Base-by-base conservation (phyloP, 2,888 invertebrate genomes). In the Tetramorium bicarinatum region DNA sequence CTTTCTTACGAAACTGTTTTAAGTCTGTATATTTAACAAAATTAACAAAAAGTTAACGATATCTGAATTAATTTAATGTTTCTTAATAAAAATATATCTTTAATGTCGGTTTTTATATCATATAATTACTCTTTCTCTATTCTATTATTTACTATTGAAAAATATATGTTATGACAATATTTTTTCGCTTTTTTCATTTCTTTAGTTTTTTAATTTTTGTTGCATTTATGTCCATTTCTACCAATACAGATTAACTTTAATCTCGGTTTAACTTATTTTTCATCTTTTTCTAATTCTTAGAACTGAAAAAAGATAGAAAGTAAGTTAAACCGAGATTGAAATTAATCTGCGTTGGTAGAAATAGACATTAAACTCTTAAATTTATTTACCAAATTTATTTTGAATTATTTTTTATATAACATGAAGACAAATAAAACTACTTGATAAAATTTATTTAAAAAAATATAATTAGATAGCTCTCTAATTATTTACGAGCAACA, bases 41-140 rank as follows among this genome's bases (percentile, higher is more conserved):
- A 34, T 34, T 38, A 6, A 34, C 25, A 54, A 54, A 44, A 54
- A 18, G 18, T 21, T 52, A 67, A 67, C 15, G 3, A n/a, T 29
- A 34, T 15, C 4, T 41, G 13, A 62, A 52, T 64, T 64, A 49
- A 38, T 7, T n/a, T 18, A 18, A 34, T n/a, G 34, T 62, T 75
- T 75, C 15, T 38, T 49, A 61, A 76, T 44, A 29, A 34, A 59
- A 44, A 29, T 59, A 25, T 52, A 38, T 18, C 1, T 76, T 66
- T 38, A 62, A 1, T 0, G 3, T 47, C 9, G 2, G 6, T 44
- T 44, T 3, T 11, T 49, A 25, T 64, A 3, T 62, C 2, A 4
- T 3, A 38, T 3, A 38, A 38, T n/a, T 9, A 1, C 38, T 62
- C 34, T 11, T 18, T 67, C 15, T 34, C 21, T 38, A 21, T 15